Percentiles rank a stretch among this genome's conserved stretches.
Conservation (phyloP, 2,888 invertebrate genomes). For the Margaritifera margaritifera region DNA sequence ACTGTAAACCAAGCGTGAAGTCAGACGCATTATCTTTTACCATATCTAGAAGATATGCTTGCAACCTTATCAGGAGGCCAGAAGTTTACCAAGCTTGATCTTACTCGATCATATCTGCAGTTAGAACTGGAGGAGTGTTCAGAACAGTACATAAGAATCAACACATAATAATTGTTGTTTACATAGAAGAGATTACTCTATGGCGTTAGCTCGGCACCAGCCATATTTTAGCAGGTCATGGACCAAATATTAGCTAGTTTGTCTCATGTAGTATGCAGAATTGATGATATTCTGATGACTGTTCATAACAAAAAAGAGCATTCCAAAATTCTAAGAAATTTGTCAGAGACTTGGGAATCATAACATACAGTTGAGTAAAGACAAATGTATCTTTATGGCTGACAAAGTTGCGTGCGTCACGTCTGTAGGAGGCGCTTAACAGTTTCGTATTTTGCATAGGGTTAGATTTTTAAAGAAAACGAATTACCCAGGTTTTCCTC, state of each 20-base stretch:
- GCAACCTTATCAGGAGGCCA: constrained; percentile 30
- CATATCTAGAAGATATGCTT: constrained; percentile 51
- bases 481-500: no score
- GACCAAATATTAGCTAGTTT: constrained; percentile 16
- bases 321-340: constrained; percentile 10
- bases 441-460: no score
- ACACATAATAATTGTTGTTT: constrained; percentile 31
- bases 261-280: constrained; percentile 13
- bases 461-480: no score
- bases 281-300: constrained; percentile 21
- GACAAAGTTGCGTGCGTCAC: constrained; percentile 9
- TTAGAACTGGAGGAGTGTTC: constrained; percentile 30
- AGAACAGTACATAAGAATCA: constrained; percentile 34
- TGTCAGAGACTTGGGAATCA: constrained; percentile 11
- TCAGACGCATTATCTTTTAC: constrained; percentile 54
- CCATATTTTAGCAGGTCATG: constrained; percentile 20
- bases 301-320: constrained; percentile 8
- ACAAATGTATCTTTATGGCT: constrained; percentile 13
- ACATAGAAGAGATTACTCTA: constrained; percentile 12
- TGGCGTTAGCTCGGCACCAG: constrained; percentile 15
- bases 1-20: constrained; percentile 50
- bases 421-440: no score
- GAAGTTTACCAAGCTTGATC: constrained; percentile 46
- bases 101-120: constrained; percentile 45
- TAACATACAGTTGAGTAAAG: constrained; percentile 4